These are phyloP conservation scores for Ailurus styani DNA, from an alignment of 2,113 vertebrate genomes.

Conservation along the genomic window DNA sequence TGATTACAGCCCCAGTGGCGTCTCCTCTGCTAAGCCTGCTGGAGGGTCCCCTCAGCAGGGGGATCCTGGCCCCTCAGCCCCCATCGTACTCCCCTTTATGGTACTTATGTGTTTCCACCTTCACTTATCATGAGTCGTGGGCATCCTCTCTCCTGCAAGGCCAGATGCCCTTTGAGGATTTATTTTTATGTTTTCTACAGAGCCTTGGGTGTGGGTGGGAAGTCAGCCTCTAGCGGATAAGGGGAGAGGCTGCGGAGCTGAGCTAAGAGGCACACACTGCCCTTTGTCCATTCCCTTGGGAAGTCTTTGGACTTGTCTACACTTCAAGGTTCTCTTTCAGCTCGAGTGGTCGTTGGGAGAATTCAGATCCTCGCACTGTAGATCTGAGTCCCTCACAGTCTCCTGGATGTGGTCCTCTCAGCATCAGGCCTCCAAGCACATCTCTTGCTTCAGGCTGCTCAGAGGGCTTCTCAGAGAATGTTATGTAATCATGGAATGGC, in stretches of 20 bases:
- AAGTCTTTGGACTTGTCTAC: too few species aligned
- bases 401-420: neutral
- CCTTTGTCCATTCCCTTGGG: too few species aligned
- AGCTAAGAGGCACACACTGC: neutral
- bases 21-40: neutral
- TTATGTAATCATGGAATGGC: fast-evolving
- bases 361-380: neutral
- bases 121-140: fast-evolving
- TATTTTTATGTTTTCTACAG: too few species aligned
- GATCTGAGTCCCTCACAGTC: neutral
- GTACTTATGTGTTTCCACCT: neutral
- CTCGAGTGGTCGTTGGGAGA: neutral
- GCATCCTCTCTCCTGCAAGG: neutral
- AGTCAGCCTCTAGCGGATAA: too few species aligned
- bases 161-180: neutral
- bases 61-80: fast-evolving
- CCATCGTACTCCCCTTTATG: fast-evolving
- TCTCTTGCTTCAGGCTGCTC: neutral
- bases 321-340: neutral
- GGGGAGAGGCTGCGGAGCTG: neutral
- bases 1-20: fast-evolving
- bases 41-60: neutral
- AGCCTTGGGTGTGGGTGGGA: neutral
- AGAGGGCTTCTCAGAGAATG: neutral
- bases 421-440: fast-evolving